Percentiles rank a stretch among this genome's conserved stretches.
phyloP scores from a whole-genome alignment of 2,797 vertebrate species.

The Leptatherina wallacei region DNA sequence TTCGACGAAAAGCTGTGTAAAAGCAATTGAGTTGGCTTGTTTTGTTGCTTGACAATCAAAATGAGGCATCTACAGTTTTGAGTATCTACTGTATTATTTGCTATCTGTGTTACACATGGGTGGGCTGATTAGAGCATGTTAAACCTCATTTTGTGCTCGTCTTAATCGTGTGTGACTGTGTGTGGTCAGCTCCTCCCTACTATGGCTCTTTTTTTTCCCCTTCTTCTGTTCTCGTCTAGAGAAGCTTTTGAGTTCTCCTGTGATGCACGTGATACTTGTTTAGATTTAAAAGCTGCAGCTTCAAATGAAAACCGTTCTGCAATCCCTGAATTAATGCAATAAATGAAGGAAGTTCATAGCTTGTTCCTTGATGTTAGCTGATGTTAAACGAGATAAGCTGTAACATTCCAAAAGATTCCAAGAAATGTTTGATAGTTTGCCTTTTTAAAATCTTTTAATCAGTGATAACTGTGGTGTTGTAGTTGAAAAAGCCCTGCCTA shows the following conservation, averaged over 20 bases:
- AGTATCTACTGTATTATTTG: background rate
- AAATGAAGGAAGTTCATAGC: background rate
- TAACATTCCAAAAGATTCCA: background rate
- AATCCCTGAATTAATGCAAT: background rate
- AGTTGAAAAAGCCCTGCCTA: background rate
- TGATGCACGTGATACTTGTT: conserved; percentile 44
- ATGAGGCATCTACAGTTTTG: background rate
- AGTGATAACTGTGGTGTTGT: no score
- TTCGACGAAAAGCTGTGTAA: background rate
- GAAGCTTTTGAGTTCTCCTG: conserved; percentile 15
- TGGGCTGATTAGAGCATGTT: conserved; percentile 14
- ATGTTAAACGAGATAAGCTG: conserved; percentile 7
- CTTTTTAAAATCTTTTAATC: background rate
- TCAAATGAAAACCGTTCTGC: conserved; percentile 2
- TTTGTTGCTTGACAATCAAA: background rate
- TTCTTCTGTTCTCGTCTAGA: background rate
- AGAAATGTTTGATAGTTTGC: background rate
- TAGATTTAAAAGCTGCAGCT: conserved; percentile 30
- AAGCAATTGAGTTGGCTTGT: background rate
- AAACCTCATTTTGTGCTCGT: conserved; percentile 23
- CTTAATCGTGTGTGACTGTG: conserved; percentile 21
- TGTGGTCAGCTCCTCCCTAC: conserved; percentile 37
- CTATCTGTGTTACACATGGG: background rate
- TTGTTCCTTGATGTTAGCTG: conserved; percentile 12
- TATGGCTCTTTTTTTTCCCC: conserved; percentile 15